Base-by-base conservation (phyloP, 1,140 invertebrate species). In the Pinna nobilis region DNA sequence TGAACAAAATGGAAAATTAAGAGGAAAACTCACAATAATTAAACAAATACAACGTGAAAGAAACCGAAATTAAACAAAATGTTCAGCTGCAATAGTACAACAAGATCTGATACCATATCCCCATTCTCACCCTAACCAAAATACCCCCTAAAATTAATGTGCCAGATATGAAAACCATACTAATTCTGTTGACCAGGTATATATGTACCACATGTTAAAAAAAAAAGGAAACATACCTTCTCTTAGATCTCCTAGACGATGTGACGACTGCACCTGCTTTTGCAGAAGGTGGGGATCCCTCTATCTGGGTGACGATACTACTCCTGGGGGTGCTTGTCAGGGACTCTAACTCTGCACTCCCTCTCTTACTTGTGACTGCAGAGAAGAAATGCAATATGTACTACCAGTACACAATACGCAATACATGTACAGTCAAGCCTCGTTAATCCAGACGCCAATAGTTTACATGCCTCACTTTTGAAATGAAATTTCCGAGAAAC, bases 201-300 rank as follows among this genome's bases (percentile, higher is more conserved):
- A n/a, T n/a, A n/a, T n/a, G n/a, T n/a, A n/a, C n/a, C n/a, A n/a
- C n/a, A n/a, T n/a, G n/a, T 4, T 55, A n/a, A n/a, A n/a, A n/a
- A n/a, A n/a, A n/a, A n/a, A n/a, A n/a, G n/a, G n/a, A n/a, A 7
- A 69, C 51, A 73, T 76, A 96, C 94, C 96, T 94, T 89, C 96
- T 88, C 82, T 96, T 94, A 2, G 95, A 96, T 84, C 95, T 94
- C 50, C 96, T 90, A 80, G 95, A 96, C 32, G 95, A 97, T 0
- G 96, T 97, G n/a, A 98, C 95, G 13, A 97, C 95, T 9, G 97
- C 95, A 3, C 96, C 96, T 18, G 89, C 89, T 53, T 86, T 83
- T 65, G 88, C 83, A 67, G 82, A 69, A 60, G 88, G 84, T 76
- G 89, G 83, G 59, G 89, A 85, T 11, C 86, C 86, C 30, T 86